These are phyloP conservation scores for Athalia circularis DNA, from an alignment of 2,888 invertebrate genomes.

Conservation along the genomic window DNA sequence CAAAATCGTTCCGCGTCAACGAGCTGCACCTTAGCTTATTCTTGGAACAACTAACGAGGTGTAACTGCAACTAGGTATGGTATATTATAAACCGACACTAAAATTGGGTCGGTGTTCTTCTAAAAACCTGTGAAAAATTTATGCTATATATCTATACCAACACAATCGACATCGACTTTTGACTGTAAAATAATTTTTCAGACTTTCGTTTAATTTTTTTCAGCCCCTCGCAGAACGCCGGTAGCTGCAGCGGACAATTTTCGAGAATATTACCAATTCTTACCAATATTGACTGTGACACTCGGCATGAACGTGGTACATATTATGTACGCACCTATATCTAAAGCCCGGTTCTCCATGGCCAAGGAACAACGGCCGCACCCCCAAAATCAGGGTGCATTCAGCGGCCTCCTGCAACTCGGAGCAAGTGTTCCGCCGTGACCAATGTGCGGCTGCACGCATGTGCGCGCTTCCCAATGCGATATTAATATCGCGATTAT, in stretches of 20 bases:
- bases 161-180: too few species aligned
- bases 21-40: neutral
- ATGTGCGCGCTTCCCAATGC: conserved; percentile 74
- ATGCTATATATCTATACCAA: neutral
- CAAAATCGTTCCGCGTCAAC: conserved; percentile 18
- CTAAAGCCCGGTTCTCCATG: conserved; percentile 25
- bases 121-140: conserved; percentile 2
- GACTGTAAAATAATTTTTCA: neutral
- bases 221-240: neutral
- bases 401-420: conserved; percentile 60
- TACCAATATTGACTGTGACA: conserved; percentile 40
- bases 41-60: conserved; percentile 23
- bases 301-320: neutral
- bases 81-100: neutral
- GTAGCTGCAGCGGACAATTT: neutral
- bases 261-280: conserved; percentile 34
- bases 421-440: conserved; percentile 73
- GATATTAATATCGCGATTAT: conserved; percentile 75
- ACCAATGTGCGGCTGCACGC: conserved; percentile 73
- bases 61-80: neutral
- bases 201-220: neutral
- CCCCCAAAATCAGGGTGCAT: conserved; percentile 70
- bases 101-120: conserved; percentile 9
- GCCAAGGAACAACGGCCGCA: conserved; percentile 28
- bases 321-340: too few species aligned